phyloP scores from a whole-genome alignment of 1,140 invertebrate species.

The Zaprionus africanus region DNA sequence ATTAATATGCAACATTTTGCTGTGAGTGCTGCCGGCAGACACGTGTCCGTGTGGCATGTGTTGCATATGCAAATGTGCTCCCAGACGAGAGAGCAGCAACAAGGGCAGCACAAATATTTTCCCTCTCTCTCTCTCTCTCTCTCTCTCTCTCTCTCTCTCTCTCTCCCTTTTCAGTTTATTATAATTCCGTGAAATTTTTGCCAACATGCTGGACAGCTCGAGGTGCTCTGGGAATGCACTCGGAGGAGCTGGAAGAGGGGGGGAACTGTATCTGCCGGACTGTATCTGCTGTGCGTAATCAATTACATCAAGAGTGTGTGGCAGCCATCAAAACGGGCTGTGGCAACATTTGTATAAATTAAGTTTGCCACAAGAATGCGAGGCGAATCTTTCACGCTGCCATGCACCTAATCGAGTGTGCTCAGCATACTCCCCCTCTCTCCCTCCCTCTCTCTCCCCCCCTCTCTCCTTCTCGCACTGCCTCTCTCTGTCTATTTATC shows the following conservation, averaged over 20 bases:
- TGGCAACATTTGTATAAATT: conserved; percentile 64
- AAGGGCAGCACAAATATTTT: background rate
- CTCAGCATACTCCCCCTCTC: conserved; percentile 10
- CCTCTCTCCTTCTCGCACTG: background rate
- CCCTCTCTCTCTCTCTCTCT: background rate
- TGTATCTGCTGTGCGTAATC: conserved; percentile 47
- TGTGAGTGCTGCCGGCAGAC: conserved; percentile 47
- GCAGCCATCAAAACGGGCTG: conserved; percentile 25
- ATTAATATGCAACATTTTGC: conserved; percentile 74
- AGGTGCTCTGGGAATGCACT: background rate
- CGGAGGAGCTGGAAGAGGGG: too few species aligned
- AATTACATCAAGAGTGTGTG: conserved; percentile 53
- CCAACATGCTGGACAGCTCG: conserved; percentile 6
- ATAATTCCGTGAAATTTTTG: conserved; percentile 26
- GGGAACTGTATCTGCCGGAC: background rate
- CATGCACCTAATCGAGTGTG: conserved; percentile 40
- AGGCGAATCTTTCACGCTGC: conserved; percentile 24
- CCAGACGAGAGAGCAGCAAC: background rate
- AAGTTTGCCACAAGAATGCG: conserved; percentile 39
- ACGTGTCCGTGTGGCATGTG: conserved; percentile 60
- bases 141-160: background rate
- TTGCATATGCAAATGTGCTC: conserved; percentile 66
- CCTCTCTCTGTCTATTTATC: conserved; percentile 36
- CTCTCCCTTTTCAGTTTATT: conserved; percentile 16
- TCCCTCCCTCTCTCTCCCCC: background rate